Conservation (phyloP, 2,888 invertebrate genomes). For the Diarsia rubi region DNA sequence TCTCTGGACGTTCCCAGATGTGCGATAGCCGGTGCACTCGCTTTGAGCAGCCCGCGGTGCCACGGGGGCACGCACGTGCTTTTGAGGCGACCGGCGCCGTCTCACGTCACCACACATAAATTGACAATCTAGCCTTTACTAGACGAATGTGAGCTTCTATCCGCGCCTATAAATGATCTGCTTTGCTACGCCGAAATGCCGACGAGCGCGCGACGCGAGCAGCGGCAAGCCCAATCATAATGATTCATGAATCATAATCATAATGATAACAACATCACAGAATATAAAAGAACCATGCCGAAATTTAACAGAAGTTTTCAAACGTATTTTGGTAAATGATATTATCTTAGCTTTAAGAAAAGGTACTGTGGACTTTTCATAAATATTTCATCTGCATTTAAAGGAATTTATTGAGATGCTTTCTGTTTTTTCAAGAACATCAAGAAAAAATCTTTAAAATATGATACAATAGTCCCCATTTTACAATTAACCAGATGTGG, state of each 20-base stretch:
- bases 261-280: constrained; percentile 28
- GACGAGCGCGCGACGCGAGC: constrained; percentile 45
- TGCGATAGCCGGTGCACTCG: constrained; percentile 75
- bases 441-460: not conserved
- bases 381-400: not conserved
- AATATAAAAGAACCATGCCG: constrained; percentile 25
- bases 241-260: constrained; percentile 62
- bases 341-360: not conserved
- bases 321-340: constrained; percentile 13
- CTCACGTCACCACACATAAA: constrained; percentile 86
- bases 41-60: constrained; percentile 83
- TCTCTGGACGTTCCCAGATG: constrained; percentile 82
- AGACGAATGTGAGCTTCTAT: constrained; percentile 71
- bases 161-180: constrained; percentile 69
- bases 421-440: not conserved
- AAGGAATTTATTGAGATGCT: not conserved
- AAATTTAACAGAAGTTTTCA: constrained; percentile 27
- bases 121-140: constrained; percentile 83
- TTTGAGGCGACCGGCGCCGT: constrained; percentile 83
- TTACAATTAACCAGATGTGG: not conserved
- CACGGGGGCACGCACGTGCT: constrained; percentile 87
- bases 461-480: not conserved
- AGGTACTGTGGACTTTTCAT: not conserved
- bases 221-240: constrained; percentile 46
- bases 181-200: constrained; percentile 71